Evolutionary conservation across 2,797 vertebrate species (phyloP).

Genomic region (Enteromius anoplus): DNA sequence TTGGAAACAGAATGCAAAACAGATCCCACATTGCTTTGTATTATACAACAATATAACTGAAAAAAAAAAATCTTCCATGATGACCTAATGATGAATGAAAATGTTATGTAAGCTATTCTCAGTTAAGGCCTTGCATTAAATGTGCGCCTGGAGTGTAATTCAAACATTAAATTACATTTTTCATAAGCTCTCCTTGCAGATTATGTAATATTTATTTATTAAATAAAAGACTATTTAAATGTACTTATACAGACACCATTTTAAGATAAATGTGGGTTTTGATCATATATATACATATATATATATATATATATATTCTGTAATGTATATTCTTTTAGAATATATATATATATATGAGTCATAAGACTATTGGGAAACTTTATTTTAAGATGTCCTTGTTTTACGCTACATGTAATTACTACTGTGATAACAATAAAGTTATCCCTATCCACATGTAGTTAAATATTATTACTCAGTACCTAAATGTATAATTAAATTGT

Average conservation of each 20-base stretch:
- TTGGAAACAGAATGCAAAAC: constrained; percentile 23
- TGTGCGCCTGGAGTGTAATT: not conserved
- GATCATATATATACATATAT: not conserved
- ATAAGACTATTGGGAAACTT: not conserved
- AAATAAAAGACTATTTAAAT: not conserved
- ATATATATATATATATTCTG: too few relatives aligned
- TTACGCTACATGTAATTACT: too few relatives aligned
- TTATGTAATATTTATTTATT: not conserved
- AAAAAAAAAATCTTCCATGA: constrained; percentile 6
- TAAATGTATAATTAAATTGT: not conserved
- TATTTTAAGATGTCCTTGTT: too few relatives aligned
- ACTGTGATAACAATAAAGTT: too few relatives aligned
- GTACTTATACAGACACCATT: not conserved
- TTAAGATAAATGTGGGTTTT: not conserved
- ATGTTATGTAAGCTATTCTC: not conserved
- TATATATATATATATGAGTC: too few relatives aligned
- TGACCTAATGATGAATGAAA: constrained; percentile 1
- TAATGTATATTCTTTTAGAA: too few relatives aligned
- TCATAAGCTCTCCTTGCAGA: not conserved
- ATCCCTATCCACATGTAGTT: too few relatives aligned
- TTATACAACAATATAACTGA: constrained; percentile 12
- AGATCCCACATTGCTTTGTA: not conserved
- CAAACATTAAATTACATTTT: not conserved
- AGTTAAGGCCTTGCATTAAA: not conserved
- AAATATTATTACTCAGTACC: too few relatives aligned